Evolutionary conservation across 2,113 vertebrate species (phyloP).

Genomic region (Coregonus clupeaformis): DNA sequence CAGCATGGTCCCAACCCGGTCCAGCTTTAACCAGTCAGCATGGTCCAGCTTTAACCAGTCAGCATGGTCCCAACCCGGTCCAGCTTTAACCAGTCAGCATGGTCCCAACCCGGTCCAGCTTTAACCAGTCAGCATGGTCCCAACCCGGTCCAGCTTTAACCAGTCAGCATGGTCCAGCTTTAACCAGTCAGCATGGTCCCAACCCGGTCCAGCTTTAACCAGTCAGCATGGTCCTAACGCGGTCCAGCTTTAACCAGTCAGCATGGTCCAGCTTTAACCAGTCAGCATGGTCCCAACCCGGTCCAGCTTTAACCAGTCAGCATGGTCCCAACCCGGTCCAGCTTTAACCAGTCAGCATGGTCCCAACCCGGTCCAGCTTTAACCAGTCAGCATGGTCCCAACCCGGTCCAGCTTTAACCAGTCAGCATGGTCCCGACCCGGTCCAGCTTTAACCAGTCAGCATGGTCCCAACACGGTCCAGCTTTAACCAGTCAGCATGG

Average conservation of each 20-base stretch:
- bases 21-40: slow-evolving; percentile 52
- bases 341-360: too few relatives aligned
- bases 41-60: too few relatives aligned
- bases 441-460: slow-evolving; percentile 54
- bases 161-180: neutral
- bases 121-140: neutral
- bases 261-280: neutral
- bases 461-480: too few relatives aligned
- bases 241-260: slow-evolving; percentile 25
- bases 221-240: slow-evolving; percentile 14
- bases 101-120: too few relatives aligned
- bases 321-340: too few relatives aligned
- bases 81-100: slow-evolving; percentile 20
- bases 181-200: slow-evolving; percentile 22
- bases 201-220: too few relatives aligned
- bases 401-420: neutral
- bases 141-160: slow-evolving; percentile 42
- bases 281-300: neutral
- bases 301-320: slow-evolving; percentile 54
- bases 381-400: too few relatives aligned
- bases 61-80: slow-evolving; percentile 17
- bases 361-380: slow-evolving; percentile 42
- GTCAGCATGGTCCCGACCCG: neutral
- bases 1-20: neutral
- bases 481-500: too few relatives aligned